Percentiles rank a stretch among this genome's conserved stretches.
phyloP scores from a whole-genome alignment of 2,888 invertebrate species.

The Meliscaeva auricollis region DNA sequence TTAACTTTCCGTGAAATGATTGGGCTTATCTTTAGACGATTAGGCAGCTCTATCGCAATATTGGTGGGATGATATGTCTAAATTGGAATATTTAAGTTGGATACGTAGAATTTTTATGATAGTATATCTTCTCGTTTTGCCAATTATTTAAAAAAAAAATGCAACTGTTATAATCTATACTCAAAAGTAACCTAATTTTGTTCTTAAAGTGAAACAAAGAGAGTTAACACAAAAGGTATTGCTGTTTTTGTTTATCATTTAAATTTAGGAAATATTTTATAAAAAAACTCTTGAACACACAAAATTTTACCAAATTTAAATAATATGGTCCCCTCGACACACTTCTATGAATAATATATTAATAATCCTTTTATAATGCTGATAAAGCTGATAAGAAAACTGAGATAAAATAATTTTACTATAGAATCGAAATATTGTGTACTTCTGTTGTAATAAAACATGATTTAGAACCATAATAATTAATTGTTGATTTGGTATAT shows the following conservation, averaged over 20 bases:
- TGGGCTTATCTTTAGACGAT: constrained; percentile 62
- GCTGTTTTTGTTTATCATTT: neutral
- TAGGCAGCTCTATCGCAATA: constrained; percentile 22
- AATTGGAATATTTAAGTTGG: neutral
- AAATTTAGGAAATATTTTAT: neutral
- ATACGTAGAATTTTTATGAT: neutral
- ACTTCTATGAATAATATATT: neutral
- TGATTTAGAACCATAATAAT: constrained; percentile 5
- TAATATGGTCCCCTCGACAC: neutral
- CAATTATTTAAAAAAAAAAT: too few relatives aligned
- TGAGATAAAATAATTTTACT: constrained; percentile 5
- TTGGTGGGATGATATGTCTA: neutral
- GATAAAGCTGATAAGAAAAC: neutral
- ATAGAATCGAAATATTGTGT: neutral
- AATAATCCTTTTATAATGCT: neutral
- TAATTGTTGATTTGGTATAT: neutral
- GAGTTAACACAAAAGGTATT: neutral
- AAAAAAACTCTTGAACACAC: too few relatives aligned
- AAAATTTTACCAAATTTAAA: too few relatives aligned
- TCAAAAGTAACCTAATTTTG: too few relatives aligned
- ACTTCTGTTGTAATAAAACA: constrained; percentile 29
- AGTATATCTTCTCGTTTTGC: neutral
- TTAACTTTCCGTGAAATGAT: constrained; percentile 42
- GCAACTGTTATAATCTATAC: neutral
- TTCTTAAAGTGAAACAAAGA: too few relatives aligned